Base-by-base conservation (phyloP, 2,113 vertebrate species). In the Porphyrio hochstetteri region DNA sequence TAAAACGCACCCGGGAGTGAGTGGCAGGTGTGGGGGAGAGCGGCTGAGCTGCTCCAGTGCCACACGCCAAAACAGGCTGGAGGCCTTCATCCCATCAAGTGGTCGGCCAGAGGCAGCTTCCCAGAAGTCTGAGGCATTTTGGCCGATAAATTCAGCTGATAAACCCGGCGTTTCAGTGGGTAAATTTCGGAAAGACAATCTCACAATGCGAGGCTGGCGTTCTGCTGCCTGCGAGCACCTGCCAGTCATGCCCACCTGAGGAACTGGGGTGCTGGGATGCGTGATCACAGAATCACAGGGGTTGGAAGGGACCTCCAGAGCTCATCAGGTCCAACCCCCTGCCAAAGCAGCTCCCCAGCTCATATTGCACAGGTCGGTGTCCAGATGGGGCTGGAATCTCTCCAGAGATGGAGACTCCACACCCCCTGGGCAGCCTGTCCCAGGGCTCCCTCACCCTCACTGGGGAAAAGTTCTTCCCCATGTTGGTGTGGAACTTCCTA, bases 91-190 rank as follows among this genome's bases (percentile, higher is more conserved):
- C 75, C 67, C 82, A 86, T 61, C 71, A 52, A 87, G 92, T 77
- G 88, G 82, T 85, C 4, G 5, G 84, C 87, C 92, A 92, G 84
- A 91, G 94, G 94, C 87, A 82, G 71, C 78, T 82, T 89, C 90
- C 74, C 91, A 91, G 67, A 85, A 90, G 55, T 80, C 92, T 93
- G 90, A 93, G 82, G 78, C 82, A 86, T 88, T 95, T 88, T 63
- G 55, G 63, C 75, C 91, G 90, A 92, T 96, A 86, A 96, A 90
- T 95, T 70, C 70, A 40, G 72, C 90, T 92, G 95, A 97, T 95
- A 96, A 94, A 59, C 42, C 36, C 80, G 38, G 77, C 1, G 0
- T 70, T 94, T 86, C 86, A 46, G 68, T 0, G 1, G 63, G 76
- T 44, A 70, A 83, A 86, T 90, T 97, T 92, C 0, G 2, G 74